These are phyloP conservation scores for Drosophila borealis DNA, from an alignment of 2,888 invertebrate genomes.

Conservation along the genomic window DNA sequence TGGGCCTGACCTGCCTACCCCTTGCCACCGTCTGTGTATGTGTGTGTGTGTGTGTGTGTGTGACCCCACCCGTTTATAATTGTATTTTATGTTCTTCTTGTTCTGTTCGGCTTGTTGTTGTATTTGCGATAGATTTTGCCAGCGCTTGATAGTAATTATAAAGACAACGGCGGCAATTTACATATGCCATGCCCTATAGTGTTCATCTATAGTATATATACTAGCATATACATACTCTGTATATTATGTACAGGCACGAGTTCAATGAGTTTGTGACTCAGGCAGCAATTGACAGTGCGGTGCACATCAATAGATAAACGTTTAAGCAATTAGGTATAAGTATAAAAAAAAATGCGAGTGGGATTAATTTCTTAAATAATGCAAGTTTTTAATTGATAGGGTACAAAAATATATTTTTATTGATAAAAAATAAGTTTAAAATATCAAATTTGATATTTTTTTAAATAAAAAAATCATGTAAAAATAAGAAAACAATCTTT, in stretches of 20 bases:
- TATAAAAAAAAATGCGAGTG: not conserved
- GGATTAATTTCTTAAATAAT: not conserved
- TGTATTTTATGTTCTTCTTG: constrained; percentile 52
- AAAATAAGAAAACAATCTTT: too few relatives aligned
- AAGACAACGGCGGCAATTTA: constrained; percentile 64
- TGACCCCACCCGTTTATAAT: constrained; percentile 67
- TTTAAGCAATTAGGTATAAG: constrained; percentile 2
- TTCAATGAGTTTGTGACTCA: constrained; percentile 45
- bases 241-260: constrained; percentile 24
- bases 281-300: constrained; percentile 33
- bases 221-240: not conserved
- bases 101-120: constrained; percentile 17
- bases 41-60: constrained; percentile 12
- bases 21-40: constrained; percentile 19
- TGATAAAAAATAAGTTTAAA: too few relatives aligned
- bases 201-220: not conserved
- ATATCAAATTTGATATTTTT: too few relatives aligned
- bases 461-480: too few relatives aligned
- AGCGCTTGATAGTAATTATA: constrained; percentile 70
- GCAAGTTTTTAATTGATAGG: not conserved
- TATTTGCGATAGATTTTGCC: constrained; percentile 45
- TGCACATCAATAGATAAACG: constrained; percentile 11
- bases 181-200: constrained; percentile 49
- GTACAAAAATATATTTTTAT: too few relatives aligned
- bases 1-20: constrained; percentile 72